phyloP scores from a whole-genome alignment of 2,113 vertebrate genomes.

The Hepsetus odoe region DNA sequence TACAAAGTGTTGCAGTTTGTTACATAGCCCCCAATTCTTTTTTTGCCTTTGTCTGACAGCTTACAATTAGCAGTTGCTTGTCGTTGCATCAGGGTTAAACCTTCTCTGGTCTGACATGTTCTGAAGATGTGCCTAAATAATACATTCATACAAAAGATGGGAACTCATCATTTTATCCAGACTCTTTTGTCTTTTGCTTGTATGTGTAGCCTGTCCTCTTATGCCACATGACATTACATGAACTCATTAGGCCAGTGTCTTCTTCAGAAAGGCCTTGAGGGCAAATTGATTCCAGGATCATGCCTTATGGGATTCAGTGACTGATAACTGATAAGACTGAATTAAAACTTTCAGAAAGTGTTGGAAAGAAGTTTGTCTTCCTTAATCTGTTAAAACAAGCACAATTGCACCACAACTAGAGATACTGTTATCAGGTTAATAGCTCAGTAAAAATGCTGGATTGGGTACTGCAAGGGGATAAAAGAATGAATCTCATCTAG shows the following conservation, averaged over 20 bases:
- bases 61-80: conserved; percentile 54
- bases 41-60: conserved; percentile 28
- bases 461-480: too few species aligned
- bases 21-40: conserved; percentile 34
- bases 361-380: too few species aligned
- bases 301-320: neutral
- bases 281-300: neutral
- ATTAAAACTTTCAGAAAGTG: neutral
- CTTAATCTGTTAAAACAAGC: too few species aligned
- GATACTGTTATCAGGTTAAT: too few species aligned
- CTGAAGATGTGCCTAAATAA: conserved; percentile 53
- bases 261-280: conserved; percentile 18
- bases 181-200: neutral
- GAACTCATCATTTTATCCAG: conserved; percentile 35
- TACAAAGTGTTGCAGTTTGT: conserved; percentile 41
- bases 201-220: conserved; percentile 8
- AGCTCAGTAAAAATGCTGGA: too few species aligned
- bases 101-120: conserved; percentile 50
- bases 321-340: neutral
- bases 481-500: too few species aligned
- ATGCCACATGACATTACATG: conserved; percentile 42
- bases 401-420: too few species aligned
- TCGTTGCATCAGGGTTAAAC: conserved; percentile 60
- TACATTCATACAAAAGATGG: conserved; percentile 39
- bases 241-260: conserved; percentile 39